Evolutionary conservation across 2,113 vertebrate genomes (phyloP).

Genomic region (Corvus hawaiiensis): DNA sequence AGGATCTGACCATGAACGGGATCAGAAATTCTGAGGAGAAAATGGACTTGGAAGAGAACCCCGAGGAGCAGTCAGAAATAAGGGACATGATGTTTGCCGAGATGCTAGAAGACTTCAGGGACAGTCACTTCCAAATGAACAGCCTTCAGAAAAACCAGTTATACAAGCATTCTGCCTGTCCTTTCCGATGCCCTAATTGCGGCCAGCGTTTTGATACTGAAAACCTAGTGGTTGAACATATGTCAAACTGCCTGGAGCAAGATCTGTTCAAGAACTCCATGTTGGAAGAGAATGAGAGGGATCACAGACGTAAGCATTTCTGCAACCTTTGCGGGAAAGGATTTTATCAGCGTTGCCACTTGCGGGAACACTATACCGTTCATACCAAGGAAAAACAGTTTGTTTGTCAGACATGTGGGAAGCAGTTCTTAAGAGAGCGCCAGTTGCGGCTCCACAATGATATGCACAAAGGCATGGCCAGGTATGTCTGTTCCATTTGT

Average conservation of each 20-base stretch:
- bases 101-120: constrained; percentile 78
- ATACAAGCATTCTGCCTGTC: constrained; percentile 80
- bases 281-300: constrained; percentile 84
- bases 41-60: constrained; percentile 85
- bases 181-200: constrained; percentile 89
- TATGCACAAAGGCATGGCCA: constrained; percentile 98
- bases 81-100: constrained; percentile 82
- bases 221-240: constrained; percentile 88
- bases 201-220: constrained; percentile 89
- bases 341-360: constrained; percentile 97
- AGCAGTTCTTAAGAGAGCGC: constrained; percentile 95
- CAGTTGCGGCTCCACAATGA: constrained; percentile 96
- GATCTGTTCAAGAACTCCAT: constrained; percentile 84
- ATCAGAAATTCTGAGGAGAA: constrained; percentile 79
- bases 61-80: constrained; percentile 83
- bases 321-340: constrained; percentile 96
- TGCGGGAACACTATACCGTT: constrained; percentile 97
- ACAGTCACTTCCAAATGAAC: constrained; percentile 73
- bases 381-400: constrained; percentile 99
- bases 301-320: constrained; percentile 95
- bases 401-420: constrained; percentile 95
- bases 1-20: constrained; percentile 73
- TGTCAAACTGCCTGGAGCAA: constrained; percentile 87
- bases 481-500: constrained; percentile 96
- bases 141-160: constrained; percentile 76